Base-by-base conservation (phyloP, 2,888 invertebrate genomes). In the Aphidoletes aphidimyza region DNA sequence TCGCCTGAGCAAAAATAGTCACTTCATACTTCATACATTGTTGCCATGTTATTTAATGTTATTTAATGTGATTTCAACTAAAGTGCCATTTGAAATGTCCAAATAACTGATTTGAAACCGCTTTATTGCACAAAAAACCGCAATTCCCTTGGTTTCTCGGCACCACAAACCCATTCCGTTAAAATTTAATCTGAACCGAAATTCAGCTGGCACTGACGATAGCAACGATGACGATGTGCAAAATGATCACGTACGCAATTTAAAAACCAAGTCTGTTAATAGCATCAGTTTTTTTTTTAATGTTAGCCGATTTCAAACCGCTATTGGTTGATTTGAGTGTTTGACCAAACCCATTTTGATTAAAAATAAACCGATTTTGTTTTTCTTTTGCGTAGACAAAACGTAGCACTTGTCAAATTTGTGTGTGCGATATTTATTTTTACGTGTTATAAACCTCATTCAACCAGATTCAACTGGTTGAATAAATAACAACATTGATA, bases 401-500 rank as follows among this genome's bases (percentile, higher is more conserved):
- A 69, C 69, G 69, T 69, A 30, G 14, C 69, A 30, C 30, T 30
- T 69, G 69, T 69, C 69, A 69, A 69, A 69, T n/a, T n/a, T n/a
- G 5, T 30, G 11, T 69, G 5, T 30, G 14, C 69, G 34, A 30
- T 26, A 30, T 69, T 69, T 14, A 5, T 14, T 69, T 30, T 69
- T 69, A 30, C 69, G 69, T 69, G 34, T 30, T 26, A 2, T 0
- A 3, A 69, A 26, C 69, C 69, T 69, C 26, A 69, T 69, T 69
- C 34, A 69, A 69, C 69, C 34, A 30, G 69, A 11, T 69, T 30
- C 14, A 69, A 19, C 69, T 69, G 69, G 69, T 30, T 69, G 26
- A 30, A 19, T 69, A 30, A 30, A 14, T 69, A 19, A 19, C 11
- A 14, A 42, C 30, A 30, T 69, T 69, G 69, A 69, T 69, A 34